Conservation (phyloP, 2,113 vertebrate species). For the Ciconia boyciana region DNA sequence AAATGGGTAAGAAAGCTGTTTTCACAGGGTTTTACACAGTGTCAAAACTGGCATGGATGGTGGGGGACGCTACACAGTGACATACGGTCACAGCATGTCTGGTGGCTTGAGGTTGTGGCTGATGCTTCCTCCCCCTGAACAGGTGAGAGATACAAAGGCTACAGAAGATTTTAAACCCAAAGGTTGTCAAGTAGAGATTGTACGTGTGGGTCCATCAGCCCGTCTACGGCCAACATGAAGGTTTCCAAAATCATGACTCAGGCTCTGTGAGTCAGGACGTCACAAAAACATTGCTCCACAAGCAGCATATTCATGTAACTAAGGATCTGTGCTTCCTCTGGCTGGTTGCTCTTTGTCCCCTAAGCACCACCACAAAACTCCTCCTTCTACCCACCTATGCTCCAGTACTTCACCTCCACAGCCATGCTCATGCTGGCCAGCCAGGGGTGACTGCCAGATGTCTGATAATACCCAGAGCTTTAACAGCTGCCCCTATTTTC, state of each 20-base stretch:
- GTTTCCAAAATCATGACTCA: neutral
- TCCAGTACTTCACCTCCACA: neutral
- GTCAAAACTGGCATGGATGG: neutral
- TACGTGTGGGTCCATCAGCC: neutral
- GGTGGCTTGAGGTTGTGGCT: neutral
- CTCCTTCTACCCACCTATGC: neutral
- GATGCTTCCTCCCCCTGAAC: neutral
- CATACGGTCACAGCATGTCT: neutral
- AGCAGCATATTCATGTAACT: neutral
- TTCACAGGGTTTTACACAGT: neutral
- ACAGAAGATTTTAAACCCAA: neutral
- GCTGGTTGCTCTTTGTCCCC: neutral
- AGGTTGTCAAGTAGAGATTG: neutral
- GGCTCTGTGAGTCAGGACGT: neutral
- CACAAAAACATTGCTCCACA: neutral
- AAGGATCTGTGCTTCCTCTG: neutral
- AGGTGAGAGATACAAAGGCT: neutral
- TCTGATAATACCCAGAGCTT: neutral
- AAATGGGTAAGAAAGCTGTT: neutral
- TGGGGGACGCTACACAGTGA: neutral
- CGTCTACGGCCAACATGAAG: neutral
- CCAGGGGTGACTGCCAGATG: neutral
- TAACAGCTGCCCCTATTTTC: neutral
- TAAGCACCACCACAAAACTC: neutral
- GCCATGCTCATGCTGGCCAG: neutral